Evolutionary conservation across 1,140 invertebrate species (phyloP).

Genomic region (Drosophila sproati): DNA sequence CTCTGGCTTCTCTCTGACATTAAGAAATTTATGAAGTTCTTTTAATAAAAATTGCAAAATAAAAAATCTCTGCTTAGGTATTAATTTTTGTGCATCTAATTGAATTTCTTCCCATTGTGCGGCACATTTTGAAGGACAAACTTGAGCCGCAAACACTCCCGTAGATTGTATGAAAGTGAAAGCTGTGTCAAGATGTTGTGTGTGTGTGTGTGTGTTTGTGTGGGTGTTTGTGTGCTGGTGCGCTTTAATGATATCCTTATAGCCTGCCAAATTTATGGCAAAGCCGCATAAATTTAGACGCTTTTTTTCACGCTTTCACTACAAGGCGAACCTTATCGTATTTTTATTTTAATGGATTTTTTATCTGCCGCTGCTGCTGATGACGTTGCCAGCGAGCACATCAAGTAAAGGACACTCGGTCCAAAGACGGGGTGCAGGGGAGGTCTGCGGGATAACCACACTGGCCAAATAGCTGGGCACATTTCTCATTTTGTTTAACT

Average conservation of each 20-base stretch:
- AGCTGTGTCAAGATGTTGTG: constrained; percentile 64
- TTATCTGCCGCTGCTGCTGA: constrained; percentile 67
- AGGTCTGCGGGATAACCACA: constrained; percentile 21
- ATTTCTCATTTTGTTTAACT: constrained; percentile 78
- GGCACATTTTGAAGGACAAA: constrained; percentile 60
- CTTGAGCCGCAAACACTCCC: constrained; percentile 31
- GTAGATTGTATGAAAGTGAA: constrained; percentile 72
- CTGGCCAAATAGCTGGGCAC: constrained; percentile 59
- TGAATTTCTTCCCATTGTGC: constrained; percentile 36
- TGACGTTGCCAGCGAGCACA: constrained; percentile 64
- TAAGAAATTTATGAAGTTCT: too few relatives aligned
- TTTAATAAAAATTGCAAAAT: too few relatives aligned
- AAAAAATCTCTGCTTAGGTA: background rate
- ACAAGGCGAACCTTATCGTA: constrained; percentile 73
- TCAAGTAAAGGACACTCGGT: constrained; percentile 18
- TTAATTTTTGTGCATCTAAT: constrained; percentile 1
- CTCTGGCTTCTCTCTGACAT: too few relatives aligned
- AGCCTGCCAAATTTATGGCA: constrained; percentile 80
- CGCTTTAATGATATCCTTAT: constrained; percentile 82
- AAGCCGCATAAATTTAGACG: constrained; percentile 80
- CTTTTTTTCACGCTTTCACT: constrained; percentile 80
- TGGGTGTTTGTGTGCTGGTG: constrained; percentile 63
- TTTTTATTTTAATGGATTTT: constrained; percentile 84
- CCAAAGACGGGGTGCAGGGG: background rate
- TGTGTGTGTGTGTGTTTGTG: constrained; percentile 28